Base-by-base conservation (phyloP, 2,888 invertebrate genomes). In the Monochamus alternatus region DNA sequence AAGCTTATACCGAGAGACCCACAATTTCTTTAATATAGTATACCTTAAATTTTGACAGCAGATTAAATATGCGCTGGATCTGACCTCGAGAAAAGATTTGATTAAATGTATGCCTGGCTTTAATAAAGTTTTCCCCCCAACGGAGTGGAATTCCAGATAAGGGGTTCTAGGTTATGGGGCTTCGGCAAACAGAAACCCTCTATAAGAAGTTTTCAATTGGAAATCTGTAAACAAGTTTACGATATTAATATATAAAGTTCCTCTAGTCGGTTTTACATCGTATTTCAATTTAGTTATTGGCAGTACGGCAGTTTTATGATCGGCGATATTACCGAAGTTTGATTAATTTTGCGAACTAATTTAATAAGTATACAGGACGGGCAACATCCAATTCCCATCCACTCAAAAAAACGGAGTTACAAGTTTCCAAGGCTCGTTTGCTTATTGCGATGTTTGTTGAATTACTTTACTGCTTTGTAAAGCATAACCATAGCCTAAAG, bases 11-110 rank as follows among this genome's bases (percentile, higher is more conserved):
- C 22, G 22, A 22, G 22, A 22, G 22, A 22, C n/a, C n/a, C n/a
- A n/a, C 22, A 22, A 22, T 38, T 38, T 7, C 38, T 38, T 38
- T 7, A 7, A 38, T 5, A 38, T 38, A 38, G 38, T 7, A 38
- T 38, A 1, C 38, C 38, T 78, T 75, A 75, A 78, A 75, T 75
- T 75, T 76, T 65, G 14, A 65, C 67, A 67, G 52, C 73, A 76
- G 76, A 73, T 78, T 76, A 76, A 76, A 75, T 76, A 78, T 78
- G 76, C 76, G 76, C 71, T 47, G 55, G 73, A 72, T 75, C 67
- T 73, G 74, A 75, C 73, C 70, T 77, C 66, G 62, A 44, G 66
- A 55, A 58, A 67, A 77, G 74, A 78, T 80, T 81, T 80, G 72
- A 81, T 80, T 80, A 76, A 78, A 81, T 78, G 74, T 75, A 68